phyloP scores from a whole-genome alignment of 2,113 vertebrate species.

The Urocolius indicus region DNA sequence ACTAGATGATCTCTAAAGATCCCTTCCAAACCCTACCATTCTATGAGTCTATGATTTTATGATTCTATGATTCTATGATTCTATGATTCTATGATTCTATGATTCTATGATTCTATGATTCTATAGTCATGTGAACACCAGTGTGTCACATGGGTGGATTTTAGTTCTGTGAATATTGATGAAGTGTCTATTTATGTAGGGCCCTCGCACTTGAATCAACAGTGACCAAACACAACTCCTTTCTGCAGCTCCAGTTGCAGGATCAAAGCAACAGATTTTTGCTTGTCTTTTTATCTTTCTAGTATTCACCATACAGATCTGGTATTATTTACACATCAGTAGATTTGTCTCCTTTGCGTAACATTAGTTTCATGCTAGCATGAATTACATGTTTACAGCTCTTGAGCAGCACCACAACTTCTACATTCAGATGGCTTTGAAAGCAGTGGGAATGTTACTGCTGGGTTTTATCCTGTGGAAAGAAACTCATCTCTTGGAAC shows the following conservation, averaged over 20 bases:
- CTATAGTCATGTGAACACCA: background rate
- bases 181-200: background rate
- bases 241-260: background rate
- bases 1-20: too few relatives aligned
- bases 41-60: too few relatives aligned
- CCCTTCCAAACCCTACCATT: too few relatives aligned
- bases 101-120: too few relatives aligned
- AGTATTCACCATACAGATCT: background rate
- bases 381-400: background rate
- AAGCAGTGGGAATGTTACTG: background rate
- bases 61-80: too few relatives aligned
- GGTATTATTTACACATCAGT: background rate
- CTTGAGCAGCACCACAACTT: background rate
- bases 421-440: background rate
- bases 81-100: too few relatives aligned
- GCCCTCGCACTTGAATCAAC: background rate
- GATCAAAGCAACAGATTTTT: background rate
- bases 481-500: background rate
- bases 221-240: background rate
- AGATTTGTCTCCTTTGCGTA: background rate
- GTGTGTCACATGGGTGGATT: background rate
- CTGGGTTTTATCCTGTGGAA: background rate
- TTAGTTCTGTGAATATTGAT: background rate
- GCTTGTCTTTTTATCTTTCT: background rate
- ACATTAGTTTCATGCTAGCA: background rate